Percentiles rank a stretch among this genome's conserved stretches.
Conservation (phyloP, 2,113 vertebrate species). For the Rhagologus leucostigma region DNA sequence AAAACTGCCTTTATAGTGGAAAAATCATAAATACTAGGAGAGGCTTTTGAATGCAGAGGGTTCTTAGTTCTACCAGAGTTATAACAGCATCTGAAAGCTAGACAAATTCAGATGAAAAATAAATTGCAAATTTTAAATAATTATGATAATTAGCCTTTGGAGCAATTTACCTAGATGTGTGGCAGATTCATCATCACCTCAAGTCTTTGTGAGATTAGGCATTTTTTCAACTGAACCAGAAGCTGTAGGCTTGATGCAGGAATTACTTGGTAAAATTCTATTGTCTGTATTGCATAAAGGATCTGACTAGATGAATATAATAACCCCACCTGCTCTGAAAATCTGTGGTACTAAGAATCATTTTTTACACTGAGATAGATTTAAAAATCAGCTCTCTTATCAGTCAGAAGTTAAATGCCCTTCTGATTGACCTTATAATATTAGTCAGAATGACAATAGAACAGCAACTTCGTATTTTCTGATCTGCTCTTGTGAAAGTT, state of each 20-base stretch:
- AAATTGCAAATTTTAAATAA: constrained; percentile 48
- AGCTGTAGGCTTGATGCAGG: constrained; percentile 50
- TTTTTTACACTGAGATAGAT: neutral
- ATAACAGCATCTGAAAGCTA: constrained; percentile 5
- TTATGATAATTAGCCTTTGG: constrained; percentile 30
- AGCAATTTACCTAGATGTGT: constrained; percentile 14
- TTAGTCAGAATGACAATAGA: constrained; percentile 16
- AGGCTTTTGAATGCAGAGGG: neutral
- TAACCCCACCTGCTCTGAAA: constrained; percentile 27
- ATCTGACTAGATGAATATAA: constrained; percentile 50
- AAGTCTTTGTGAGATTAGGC: constrained; percentile 24
- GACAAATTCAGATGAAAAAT: constrained; percentile 49
- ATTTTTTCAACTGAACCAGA: constrained; percentile 35
- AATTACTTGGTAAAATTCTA: constrained; percentile 40
- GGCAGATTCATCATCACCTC: constrained; percentile 38
- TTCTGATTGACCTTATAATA: constrained; percentile 20
- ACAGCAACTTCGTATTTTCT: neutral
- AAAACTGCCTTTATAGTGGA: neutral
- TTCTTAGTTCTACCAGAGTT: neutral
- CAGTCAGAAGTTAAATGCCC: constrained; percentile 29
- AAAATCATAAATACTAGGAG: neutral
- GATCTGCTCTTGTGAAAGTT: neutral
- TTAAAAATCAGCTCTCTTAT: constrained; percentile 2
- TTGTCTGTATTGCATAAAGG: constrained; percentile 29
- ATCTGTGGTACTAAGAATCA: neutral